phyloP scores from a whole-genome alignment of 2,888 invertebrate genomes.

The Eurytoma californica region DNA sequence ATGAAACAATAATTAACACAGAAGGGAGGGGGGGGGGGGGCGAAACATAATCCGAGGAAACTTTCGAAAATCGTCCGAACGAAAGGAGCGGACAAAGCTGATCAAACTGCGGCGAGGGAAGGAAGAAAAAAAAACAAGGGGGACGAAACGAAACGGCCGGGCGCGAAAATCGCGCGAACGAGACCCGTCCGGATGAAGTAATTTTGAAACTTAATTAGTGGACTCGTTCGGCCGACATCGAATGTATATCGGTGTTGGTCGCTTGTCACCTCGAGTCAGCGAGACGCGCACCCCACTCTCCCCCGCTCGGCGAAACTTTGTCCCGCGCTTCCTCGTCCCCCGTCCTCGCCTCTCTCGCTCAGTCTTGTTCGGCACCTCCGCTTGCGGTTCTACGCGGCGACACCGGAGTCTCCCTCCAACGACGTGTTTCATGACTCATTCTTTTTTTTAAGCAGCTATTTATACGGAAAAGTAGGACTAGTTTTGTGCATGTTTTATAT shows the following conservation, averaged over 20 bases:
- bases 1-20: conserved; percentile 9
- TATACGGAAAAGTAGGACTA: no score
- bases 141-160: background rate
- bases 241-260: conserved; percentile 26
- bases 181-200: conserved; percentile 41
- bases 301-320: conserved; percentile 25
- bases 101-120: conserved; percentile 14
- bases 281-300: conserved; percentile 25
- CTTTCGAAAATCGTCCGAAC: conserved; percentile 34
- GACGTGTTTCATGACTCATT: background rate
- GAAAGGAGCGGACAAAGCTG: conserved; percentile 26
- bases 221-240: conserved; percentile 38
- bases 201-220: conserved; percentile 55
- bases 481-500: no score
- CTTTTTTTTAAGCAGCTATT: background rate
- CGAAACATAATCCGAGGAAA: conserved; percentile 17
- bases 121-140: no score
- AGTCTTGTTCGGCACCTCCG: background rate
- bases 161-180: conserved; percentile 11
- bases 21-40: background rate
- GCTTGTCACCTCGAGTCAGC: conserved; percentile 45
- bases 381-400: no score
- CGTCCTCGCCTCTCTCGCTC: background rate
- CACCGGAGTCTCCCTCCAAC: background rate
- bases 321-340: background rate